Conservation (phyloP, 2,888 invertebrate species). For the Pollenia labialis region DNA sequence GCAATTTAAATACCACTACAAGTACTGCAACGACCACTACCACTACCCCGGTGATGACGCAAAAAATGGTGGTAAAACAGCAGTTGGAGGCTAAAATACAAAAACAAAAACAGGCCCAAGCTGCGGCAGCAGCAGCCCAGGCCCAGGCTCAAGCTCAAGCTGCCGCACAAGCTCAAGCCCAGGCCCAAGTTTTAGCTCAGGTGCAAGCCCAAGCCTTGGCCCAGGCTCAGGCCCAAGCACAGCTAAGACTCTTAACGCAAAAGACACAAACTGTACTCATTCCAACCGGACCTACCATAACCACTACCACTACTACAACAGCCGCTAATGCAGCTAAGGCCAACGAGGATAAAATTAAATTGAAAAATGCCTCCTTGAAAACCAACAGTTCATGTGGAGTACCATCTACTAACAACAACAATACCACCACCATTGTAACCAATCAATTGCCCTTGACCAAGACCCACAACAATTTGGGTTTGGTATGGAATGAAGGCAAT, state of each 20-base stretch:
- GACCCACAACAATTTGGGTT: constrained; percentile 86
- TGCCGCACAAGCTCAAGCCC: constrained; percentile 84
- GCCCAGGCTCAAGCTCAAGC: constrained; percentile 84
- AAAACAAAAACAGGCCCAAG: constrained; percentile 84
- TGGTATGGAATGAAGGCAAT: constrained; percentile 88
- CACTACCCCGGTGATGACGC: constrained; percentile 79
- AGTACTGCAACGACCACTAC: constrained; percentile 65
- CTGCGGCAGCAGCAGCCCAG: constrained; percentile 78
- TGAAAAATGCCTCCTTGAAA: constrained; percentile 80
- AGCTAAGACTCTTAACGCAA: constrained; percentile 80
- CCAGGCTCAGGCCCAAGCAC: constrained; percentile 74
- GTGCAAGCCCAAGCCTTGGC: constrained; percentile 84
- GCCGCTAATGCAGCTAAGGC: constrained; percentile 73
- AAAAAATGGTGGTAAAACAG: constrained; percentile 86
- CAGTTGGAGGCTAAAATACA: constrained; percentile 90
- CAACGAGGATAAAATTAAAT: constrained; percentile 62
- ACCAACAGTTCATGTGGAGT: constrained; percentile 14
- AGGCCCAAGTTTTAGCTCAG: constrained; percentile 82
- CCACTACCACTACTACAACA: constrained; percentile 72
- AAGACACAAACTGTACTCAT: constrained; percentile 86
- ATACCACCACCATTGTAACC: constrained; percentile 74
- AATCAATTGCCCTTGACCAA: constrained; percentile 77
- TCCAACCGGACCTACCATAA: constrained; percentile 82
- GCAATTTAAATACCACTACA: constrained; percentile 61
- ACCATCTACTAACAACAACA: constrained; percentile 4